These are phyloP conservation scores for Eublepharis macularius DNA, from an alignment of 2,113 vertebrate genomes.

Conservation along the genomic window DNA sequence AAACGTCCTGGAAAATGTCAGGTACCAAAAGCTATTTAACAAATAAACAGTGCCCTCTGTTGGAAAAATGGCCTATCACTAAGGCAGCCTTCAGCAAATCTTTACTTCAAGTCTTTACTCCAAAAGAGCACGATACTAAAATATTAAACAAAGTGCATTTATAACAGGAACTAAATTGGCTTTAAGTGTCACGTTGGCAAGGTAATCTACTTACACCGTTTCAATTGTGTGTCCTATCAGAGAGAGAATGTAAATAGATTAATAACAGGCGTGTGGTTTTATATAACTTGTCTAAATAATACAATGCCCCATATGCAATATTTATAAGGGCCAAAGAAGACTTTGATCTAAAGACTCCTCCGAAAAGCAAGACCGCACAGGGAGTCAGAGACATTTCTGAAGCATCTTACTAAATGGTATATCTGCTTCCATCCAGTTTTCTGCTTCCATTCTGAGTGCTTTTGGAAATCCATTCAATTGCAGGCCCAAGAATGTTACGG, in stretches of 20 bases:
- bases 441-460: accelerated
- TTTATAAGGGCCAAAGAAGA: neutral
- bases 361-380: neutral
- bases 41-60: constrained; percentile 78
- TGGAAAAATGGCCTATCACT: constrained; percentile 33
- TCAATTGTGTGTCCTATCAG: neutral
- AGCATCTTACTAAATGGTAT: neutral
- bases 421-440: neutral
- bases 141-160: neutral
- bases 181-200: constrained; percentile 20
- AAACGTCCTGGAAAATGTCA: neutral
- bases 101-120: neutral
- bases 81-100: neutral
- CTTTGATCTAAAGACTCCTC: constrained; percentile 19
- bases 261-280: neutral
- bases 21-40: constrained; percentile 10
- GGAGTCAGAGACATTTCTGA: neutral
- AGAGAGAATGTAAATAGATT: constrained; percentile 15
- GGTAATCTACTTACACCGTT: neutral
- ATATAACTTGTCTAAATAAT: constrained; percentile 16
- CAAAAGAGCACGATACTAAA: neutral
- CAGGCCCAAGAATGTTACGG: neutral
- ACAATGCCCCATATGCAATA: neutral
- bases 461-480: neutral
- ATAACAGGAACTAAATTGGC: neutral